These are phyloP conservation scores for Apodemus speciosus DNA, from an alignment of 2,113 vertebrate genomes.

Conservation along the genomic window DNA sequence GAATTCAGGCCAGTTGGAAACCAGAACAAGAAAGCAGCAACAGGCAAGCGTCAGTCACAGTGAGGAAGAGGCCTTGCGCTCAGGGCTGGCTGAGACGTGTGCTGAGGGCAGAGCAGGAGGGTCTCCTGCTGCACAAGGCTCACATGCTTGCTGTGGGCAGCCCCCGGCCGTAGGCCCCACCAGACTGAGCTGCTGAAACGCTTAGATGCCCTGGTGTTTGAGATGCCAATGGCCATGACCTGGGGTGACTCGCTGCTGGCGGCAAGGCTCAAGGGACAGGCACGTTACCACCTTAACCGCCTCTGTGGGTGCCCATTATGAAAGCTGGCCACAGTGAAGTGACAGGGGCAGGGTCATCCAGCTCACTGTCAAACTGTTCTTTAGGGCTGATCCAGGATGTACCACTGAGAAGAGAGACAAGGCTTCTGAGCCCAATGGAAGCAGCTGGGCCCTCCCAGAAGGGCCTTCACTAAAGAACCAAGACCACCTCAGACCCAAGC, in stretches of 20 bases:
- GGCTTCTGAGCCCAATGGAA: conserved; percentile 24
- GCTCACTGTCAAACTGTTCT: neutral
- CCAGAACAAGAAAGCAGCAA: neutral
- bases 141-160: neutral
- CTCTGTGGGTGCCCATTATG: neutral
- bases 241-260: too few relatives aligned
- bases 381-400: conserved; percentile 75
- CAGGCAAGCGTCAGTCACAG: rapidly evolving
- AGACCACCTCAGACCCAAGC: conserved; percentile 75
- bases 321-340: neutral
- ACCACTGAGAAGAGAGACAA: conserved; percentile 72
- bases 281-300: neutral
- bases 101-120: neutral
- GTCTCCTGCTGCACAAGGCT: neutral
- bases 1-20: neutral
- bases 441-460: neutral
- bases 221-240: too few relatives aligned
- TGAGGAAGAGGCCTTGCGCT: neutral
- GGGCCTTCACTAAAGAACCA: conserved; percentile 81
- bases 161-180: neutral
- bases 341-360: rapidly evolving
- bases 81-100: neutral
- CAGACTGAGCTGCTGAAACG: neutral
- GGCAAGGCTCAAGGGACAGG: neutral
- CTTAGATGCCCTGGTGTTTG: neutral